phyloP scores from a whole-genome alignment of 1,140 invertebrate species.

The Nasonia giraulti region DNA sequence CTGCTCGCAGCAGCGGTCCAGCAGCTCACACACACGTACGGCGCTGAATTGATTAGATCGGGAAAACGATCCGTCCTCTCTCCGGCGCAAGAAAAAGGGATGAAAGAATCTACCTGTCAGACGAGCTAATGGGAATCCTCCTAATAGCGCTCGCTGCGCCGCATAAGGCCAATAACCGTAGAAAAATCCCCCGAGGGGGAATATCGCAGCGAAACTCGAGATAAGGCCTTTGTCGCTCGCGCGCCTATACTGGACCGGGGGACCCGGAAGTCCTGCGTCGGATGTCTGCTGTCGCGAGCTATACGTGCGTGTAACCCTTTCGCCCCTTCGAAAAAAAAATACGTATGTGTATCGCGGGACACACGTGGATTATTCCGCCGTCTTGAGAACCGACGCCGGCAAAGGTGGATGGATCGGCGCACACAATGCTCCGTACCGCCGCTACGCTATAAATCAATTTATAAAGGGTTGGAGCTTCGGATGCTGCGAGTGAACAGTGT shows the following conservation, averaged over 20 bases:
- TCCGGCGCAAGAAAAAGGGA: not conserved
- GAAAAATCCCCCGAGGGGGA: conserved; percentile 10
- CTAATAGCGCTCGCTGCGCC: conserved; percentile 33
- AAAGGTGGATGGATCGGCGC: not conserved
- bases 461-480: conserved; percentile 36
- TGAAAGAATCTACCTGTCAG: conserved; percentile 50
- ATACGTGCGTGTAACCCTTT: conserved; percentile 31
- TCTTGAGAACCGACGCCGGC: conserved; percentile 31
- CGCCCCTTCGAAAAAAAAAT: not conserved
- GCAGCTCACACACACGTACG: not conserved
- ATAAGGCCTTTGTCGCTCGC: conserved; percentile 55
- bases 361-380: conserved; percentile 13
- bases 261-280: conserved; percentile 23
- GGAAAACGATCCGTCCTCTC: conserved; percentile 35
- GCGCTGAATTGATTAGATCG: conserved; percentile 49
- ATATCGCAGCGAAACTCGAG: conserved; percentile 58
- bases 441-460: conserved; percentile 48
- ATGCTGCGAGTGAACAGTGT: not conserved
- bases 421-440: conserved; percentile 26
- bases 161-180: not conserved
- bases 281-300: conserved; percentile 1
- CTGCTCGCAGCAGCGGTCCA: not conserved
- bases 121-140: conserved; percentile 37
- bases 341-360: not conserved
- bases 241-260: not conserved